A percentile compares a stretch with the other conserved stretches of the same genome.
These are phyloP conservation scores for Pollachius pollachius DNA, from an alignment of 2,113 vertebrate species.

Conservation along the genomic window DNA sequence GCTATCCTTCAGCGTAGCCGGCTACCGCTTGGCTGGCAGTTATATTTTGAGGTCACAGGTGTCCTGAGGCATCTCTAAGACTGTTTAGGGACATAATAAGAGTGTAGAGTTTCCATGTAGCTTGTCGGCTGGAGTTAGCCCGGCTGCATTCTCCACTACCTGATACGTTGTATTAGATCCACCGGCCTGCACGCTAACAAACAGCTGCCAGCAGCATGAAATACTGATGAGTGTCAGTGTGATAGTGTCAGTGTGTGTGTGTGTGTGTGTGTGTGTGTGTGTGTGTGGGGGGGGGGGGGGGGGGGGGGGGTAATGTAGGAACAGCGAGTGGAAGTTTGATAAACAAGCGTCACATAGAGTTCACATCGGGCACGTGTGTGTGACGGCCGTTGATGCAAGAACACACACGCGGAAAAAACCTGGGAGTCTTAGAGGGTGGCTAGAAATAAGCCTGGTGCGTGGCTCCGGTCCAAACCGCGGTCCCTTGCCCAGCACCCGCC, in stretches of 20 bases:
- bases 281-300: background rate
- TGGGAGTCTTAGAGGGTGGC: too few relatives aligned
- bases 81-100: slow-evolving; percentile 58
- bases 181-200: slow-evolving; percentile 40
- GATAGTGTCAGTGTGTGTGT: background rate
- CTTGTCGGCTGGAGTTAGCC: slow-evolving; percentile 44
- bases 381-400: too few relatives aligned
- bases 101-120: slow-evolving; percentile 50
- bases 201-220: slow-evolving; percentile 57
- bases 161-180: slow-evolving; percentile 53
- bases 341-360: too few relatives aligned
- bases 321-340: too few relatives aligned
- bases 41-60: slow-evolving; percentile 40
- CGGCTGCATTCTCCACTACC: slow-evolving; percentile 51
- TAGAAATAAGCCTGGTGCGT: too few relatives aligned
- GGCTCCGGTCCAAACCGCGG: too few relatives aligned
- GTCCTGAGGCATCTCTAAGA: slow-evolving; percentile 51
- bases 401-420: too few relatives aligned
- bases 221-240: slow-evolving; percentile 19
- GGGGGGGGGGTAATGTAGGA: background rate
- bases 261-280: background rate
- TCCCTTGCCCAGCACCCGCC: slow-evolving; percentile 3
- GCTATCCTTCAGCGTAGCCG: too few relatives aligned
- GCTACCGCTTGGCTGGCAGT: slow-evolving; percentile 17
- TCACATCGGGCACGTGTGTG: too few relatives aligned